Conservation (phyloP, 2,797 vertebrate species). For the Enteromius mattozi region DNA sequence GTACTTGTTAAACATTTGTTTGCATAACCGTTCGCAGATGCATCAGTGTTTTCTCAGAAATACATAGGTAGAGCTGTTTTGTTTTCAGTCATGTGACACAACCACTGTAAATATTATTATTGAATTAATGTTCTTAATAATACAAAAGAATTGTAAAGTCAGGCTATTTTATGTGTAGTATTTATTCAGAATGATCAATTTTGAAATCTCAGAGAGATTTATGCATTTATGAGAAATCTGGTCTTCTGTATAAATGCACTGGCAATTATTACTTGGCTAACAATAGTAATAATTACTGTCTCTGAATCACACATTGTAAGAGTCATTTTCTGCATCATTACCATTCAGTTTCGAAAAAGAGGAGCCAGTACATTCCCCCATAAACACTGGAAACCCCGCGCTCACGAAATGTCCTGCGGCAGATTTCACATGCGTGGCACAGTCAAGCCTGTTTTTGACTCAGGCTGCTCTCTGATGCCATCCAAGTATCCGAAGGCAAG, state of each 20-base stretch:
- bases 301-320: not conserved
- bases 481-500: conserved; percentile 77
- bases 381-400: not conserved
- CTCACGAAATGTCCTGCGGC: conserved; percentile 45
- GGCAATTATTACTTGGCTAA: not conserved
- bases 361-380: not conserved
- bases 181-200: not conserved
- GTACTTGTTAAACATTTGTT: not conserved
- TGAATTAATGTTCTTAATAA: not conserved
- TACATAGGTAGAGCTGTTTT: not conserved
- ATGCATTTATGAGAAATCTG: not conserved
- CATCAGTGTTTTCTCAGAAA: not conserved
- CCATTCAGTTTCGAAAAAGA: not conserved
- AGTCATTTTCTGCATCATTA: not conserved
- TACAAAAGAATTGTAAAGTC: not conserved
- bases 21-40: not conserved
- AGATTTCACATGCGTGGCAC: conserved; percentile 32
- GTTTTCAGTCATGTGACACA: not conserved
- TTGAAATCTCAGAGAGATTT: not conserved
- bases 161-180: not conserved
- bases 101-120: not conserved
- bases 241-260: not conserved
- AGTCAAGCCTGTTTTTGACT: conserved; percentile 67
- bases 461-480: conserved; percentile 69
- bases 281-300: not conserved